phyloP scores from a whole-genome alignment of 2,113 vertebrate species.

The Rhabdornis inornatus region DNA sequence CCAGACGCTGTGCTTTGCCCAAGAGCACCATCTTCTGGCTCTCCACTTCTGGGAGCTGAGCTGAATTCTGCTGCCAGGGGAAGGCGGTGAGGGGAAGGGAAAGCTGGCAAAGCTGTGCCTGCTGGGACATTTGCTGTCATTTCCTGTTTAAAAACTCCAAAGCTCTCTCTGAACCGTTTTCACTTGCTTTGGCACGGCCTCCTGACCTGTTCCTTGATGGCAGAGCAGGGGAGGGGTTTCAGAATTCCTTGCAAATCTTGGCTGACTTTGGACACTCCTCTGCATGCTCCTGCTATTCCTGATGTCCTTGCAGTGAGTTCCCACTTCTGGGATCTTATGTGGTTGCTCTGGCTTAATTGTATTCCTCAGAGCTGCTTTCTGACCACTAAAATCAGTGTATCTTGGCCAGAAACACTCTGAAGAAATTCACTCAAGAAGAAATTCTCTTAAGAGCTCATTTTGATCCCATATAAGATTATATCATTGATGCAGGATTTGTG shows the following conservation, averaged over 20 bases:
- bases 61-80: neutral
- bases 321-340: neutral
- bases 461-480: neutral
- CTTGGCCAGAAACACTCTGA: neutral
- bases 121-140: neutral
- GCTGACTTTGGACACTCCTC: neutral
- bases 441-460: neutral
- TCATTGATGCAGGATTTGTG: neutral
- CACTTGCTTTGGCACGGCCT: neutral
- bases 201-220: neutral
- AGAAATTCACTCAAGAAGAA: neutral
- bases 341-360: neutral
- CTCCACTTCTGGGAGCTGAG: neutral
- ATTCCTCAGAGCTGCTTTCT: neutral
- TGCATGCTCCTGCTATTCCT: neutral
- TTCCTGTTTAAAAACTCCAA: neutral
- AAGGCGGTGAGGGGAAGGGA: neutral
- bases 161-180: neutral
- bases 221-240: neutral
- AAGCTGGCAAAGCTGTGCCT: neutral
- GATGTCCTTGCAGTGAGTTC: neutral
- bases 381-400: neutral
- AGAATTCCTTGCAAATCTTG: neutral
- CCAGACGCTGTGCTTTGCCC: neutral
- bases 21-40: constrained; percentile 52